Conservation (phyloP, 2,888 invertebrate genomes). For the Drosophila macrospina region DNA sequence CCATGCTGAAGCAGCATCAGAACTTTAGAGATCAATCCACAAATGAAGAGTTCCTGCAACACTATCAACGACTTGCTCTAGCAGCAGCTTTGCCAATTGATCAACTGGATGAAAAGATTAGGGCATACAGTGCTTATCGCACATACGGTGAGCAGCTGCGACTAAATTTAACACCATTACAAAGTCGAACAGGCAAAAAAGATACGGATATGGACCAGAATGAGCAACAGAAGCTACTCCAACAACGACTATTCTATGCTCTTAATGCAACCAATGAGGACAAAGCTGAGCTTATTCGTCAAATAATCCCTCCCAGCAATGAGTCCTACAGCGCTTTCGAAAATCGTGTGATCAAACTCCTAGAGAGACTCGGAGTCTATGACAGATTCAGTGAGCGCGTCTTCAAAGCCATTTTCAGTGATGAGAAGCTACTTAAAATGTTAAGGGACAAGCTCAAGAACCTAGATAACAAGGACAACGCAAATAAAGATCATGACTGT, state of each 20-base stretch:
- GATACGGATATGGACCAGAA: not conserved
- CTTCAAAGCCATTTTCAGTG: conserved; percentile 48
- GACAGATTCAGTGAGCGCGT: conserved; percentile 37
- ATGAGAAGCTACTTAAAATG: conserved; percentile 42
- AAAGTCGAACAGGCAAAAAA: not conserved
- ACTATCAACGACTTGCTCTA: conserved; percentile 22
- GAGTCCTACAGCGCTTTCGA: conserved; percentile 19
- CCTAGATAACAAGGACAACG: conserved; percentile 35
- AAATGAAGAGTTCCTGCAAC: conserved; percentile 6
- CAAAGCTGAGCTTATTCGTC: not conserved
- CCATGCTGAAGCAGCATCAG: conserved; percentile 14
- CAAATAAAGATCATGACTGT: conserved; percentile 1
- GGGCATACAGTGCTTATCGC: conserved; percentile 26
- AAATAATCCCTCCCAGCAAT: not conserved
- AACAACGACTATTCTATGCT: not conserved
- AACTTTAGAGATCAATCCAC: not conserved
- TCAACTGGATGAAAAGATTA: conserved; percentile 54
- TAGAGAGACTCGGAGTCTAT: conserved; percentile 46
- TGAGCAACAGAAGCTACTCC: not conserved
- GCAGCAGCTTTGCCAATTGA: conserved; percentile 39
- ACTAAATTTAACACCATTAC: not conserved
- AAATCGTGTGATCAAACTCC: conserved; percentile 24
- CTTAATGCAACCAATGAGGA: too few relatives aligned
- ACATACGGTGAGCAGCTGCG: conserved; percentile 1
- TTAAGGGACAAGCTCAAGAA: conserved; percentile 45